A percentile compares a stretch with the other conserved stretches of the same genome.
phyloP scores from a whole-genome alignment of 2,888 invertebrate genomes.

The Salticus scenicus region DNA sequence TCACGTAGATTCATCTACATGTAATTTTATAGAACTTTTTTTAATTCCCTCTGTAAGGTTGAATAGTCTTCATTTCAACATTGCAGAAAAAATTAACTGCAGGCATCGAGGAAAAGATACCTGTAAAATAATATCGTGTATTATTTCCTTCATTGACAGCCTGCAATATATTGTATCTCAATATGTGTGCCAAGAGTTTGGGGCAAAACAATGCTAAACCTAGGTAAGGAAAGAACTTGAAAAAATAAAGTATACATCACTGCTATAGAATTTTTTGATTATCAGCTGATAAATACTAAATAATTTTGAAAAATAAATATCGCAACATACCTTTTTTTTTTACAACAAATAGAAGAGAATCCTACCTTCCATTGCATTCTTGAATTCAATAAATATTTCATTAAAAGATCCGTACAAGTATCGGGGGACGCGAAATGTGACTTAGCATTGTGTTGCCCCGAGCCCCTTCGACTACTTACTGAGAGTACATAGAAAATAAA shows the following conservation, averaged over 20 bases:
- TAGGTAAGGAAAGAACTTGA: no score
- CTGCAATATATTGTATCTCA: neutral
- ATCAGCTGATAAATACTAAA: no score
- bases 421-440: constrained; percentile 42
- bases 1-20: neutral
- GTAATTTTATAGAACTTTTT: neutral
- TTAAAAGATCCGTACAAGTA: neutral
- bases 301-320: no score
- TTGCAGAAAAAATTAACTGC: no score
- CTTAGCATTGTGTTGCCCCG: constrained; percentile 70
- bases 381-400: neutral
- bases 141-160: constrained; percentile 34
- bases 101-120: constrained; percentile 54
- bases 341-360: neutral
- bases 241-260: no score
- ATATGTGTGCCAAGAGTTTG: constrained; percentile 58
- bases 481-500: neutral
- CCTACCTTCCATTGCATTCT: neutral
- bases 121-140: constrained; percentile 58
- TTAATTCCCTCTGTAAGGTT: no score
- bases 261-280: no score
- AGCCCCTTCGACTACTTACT: constrained; percentile 35
- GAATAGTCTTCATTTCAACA: no score
- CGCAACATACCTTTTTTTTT: no score
- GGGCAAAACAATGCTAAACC: constrained; percentile 69